phyloP scores from a whole-genome alignment of 2,113 vertebrate genomes.

The Orycteropus afer region DNA sequence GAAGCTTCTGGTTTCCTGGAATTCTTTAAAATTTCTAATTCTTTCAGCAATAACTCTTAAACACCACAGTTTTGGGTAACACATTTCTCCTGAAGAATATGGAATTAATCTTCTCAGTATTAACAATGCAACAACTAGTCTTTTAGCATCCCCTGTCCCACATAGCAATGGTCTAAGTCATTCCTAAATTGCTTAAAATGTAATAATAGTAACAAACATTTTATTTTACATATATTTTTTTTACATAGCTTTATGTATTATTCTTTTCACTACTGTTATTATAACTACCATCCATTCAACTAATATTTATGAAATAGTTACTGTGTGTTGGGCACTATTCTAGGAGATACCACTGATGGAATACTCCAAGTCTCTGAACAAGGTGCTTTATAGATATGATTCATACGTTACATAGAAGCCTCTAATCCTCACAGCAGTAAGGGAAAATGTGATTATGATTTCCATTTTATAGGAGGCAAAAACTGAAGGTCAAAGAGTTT shows the following conservation, averaged over 20 bases:
- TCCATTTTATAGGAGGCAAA: not conserved
- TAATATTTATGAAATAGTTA: not conserved
- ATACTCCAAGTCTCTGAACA: not conserved
- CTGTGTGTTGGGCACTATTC: not conserved
- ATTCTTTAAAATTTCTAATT: constrained; percentile 60
- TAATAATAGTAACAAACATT: not conserved
- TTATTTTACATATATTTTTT: not conserved
- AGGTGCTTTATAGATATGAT: not conserved
- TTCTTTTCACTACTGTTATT: not conserved
- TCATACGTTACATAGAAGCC: no score
- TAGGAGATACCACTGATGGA: not conserved
- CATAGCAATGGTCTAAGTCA: not conserved
- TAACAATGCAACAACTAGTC: not conserved
- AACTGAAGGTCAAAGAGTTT: not conserved
- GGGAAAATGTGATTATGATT: not conserved
- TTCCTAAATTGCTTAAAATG: constrained; percentile 7
- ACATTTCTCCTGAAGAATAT: not conserved
- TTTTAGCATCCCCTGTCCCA: not conserved
- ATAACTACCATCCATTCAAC: not conserved
- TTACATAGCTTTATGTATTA: not conserved
- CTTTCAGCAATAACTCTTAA: constrained; percentile 21
- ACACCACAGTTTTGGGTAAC: not conserved
- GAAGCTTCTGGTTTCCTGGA: constrained; percentile 54
- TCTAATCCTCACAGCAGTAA: not conserved
- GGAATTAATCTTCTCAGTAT: not conserved